phyloP scores from a whole-genome alignment of 2,113 vertebrate species.

The Tichodroma muraria region DNA sequence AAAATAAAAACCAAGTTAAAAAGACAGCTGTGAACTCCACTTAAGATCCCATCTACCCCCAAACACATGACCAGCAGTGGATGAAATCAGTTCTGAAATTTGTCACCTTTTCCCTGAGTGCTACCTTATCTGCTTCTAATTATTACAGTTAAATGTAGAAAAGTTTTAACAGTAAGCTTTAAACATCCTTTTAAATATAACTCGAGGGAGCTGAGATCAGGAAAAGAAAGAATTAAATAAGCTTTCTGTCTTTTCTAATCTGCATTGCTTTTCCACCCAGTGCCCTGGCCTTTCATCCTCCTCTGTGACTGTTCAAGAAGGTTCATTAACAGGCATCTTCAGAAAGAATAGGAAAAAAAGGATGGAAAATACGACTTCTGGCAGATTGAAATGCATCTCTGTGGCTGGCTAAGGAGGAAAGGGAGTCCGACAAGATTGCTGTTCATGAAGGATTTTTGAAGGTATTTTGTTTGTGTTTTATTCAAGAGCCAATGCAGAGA shows the following conservation, averaged over 20 bases:
- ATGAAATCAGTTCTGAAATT: background rate
- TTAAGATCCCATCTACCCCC: background rate
- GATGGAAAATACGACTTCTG: background rate
- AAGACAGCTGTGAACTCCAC: background rate
- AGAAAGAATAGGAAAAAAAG: constrained; percentile 48
- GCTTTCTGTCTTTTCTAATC: constrained; percentile 7
- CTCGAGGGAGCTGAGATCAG: constrained; percentile 7
- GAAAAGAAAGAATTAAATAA: constrained; percentile 42
- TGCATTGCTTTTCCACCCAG: background rate
- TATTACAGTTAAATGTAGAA: constrained; percentile 27
- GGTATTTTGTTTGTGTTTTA: background rate
- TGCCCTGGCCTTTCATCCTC: constrained; percentile 14
- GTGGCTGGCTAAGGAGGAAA: background rate
- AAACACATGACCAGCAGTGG: background rate
- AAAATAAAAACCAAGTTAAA: background rate
- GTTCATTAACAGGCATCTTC: constrained; percentile 30
- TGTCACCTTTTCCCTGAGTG: background rate
- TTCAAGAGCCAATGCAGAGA: background rate
- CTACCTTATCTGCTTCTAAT: constrained; percentile 12
- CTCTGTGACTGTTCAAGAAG: background rate
- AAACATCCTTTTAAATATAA: constrained; percentile 24
- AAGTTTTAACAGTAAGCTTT: constrained; percentile 30
- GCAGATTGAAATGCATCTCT: background rate
- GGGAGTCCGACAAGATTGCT: background rate
- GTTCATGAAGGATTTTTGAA: background rate